Evolutionary conservation across 2,888 invertebrate species (phyloP).

Genomic region (Leptopterna dolabrata): DNA sequence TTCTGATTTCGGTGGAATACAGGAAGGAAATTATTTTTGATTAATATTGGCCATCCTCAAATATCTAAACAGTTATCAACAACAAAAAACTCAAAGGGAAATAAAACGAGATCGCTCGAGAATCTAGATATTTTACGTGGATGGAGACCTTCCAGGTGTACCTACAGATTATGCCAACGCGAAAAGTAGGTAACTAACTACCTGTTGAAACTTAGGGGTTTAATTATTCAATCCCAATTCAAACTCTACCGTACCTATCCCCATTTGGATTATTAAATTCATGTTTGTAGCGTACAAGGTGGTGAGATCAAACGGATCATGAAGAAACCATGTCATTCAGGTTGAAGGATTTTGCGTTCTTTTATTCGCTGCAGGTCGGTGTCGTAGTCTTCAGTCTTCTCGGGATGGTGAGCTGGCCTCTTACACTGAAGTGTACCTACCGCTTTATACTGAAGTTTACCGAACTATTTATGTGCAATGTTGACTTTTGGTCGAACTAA

Average conservation of each 20-base stretch:
- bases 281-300: background rate
- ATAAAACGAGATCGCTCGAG: too few relatives aligned
- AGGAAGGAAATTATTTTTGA: too few relatives aligned
- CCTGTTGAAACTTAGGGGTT: background rate
- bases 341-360: background rate
- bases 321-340: constrained; percentile 1
- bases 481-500: too few relatives aligned
- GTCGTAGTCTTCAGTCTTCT: background rate
- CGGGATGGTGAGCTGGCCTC: background rate
- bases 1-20: too few relatives aligned
- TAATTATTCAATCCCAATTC: background rate
- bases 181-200: background rate
- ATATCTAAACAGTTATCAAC: too few relatives aligned
- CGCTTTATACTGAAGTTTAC: too few relatives aligned
- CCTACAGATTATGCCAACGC: background rate
- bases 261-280: background rate
- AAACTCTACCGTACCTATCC: background rate
- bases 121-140: too few relatives aligned
- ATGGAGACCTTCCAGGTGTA: too few relatives aligned
- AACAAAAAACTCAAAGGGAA: too few relatives aligned
- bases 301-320: background rate
- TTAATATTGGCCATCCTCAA: too few relatives aligned
- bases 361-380: background rate
- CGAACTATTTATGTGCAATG: too few relatives aligned
- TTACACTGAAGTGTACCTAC: background rate